A percentile compares a stretch with the other conserved stretches of the same genome.
Evolutionary conservation across 2,888 invertebrate species (phyloP).

Genomic region (Orthonychiurus folsomi): DNA sequence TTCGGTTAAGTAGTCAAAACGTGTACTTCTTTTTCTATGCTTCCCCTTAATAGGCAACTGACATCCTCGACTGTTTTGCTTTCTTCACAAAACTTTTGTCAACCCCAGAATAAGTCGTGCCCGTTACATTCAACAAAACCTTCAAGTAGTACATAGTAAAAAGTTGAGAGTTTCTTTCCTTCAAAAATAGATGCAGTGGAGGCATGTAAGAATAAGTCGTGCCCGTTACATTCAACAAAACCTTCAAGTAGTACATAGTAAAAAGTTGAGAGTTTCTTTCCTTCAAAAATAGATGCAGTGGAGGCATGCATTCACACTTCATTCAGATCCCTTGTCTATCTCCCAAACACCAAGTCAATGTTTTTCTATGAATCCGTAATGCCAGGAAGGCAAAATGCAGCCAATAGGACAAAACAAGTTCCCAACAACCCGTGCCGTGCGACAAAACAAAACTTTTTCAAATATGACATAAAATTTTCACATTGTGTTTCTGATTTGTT

Average conservation of each 20-base stretch:
- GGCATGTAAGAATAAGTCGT: background rate
- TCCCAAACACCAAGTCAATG: background rate
- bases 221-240: too few relatives aligned
- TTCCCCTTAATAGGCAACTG: background rate
- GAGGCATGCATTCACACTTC: background rate
- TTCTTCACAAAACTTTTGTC: too few relatives aligned
- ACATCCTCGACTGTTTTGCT: background rate
- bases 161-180: background rate
- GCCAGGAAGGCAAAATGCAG: background rate
- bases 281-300: background rate
- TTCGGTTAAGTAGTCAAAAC: background rate
- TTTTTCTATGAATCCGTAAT: background rate
- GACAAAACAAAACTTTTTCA: background rate
- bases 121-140: too few relatives aligned
- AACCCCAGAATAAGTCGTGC: too few relatives aligned
- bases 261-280: background rate
- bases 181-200: background rate
- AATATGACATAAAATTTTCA: background rate
- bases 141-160: too few relatives aligned
- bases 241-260: too few relatives aligned
- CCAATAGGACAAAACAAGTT: background rate
- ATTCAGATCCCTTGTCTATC: background rate
- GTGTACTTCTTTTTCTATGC: background rate
- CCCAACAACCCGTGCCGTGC: background rate
- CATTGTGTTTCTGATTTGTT: background rate